Evolutionary conservation across 1,140 invertebrate species (phyloP), one percentile per base, ranked within the genome.

Genomic region (Diploscapter pachys): DNA sequence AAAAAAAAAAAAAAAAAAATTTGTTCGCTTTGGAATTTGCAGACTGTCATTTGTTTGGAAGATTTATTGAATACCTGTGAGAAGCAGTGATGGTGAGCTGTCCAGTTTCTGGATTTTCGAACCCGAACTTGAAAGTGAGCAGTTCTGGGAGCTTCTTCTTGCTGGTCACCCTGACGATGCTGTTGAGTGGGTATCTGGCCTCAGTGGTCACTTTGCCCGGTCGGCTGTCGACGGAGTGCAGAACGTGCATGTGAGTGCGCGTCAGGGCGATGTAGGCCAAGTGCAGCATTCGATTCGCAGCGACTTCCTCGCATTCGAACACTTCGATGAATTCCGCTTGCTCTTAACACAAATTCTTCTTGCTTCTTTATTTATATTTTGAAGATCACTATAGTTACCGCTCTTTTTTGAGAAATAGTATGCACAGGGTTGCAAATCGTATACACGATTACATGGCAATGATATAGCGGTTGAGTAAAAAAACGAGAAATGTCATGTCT

Each of bases 111-210:
- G 91, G 81, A 90, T 66, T 89, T 64, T 90, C 90, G 52, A 90
- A 89, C 11, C 93, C 93, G 84, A 95, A 95, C 86, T 95, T 95
- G 85, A 97, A 96, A 3, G 95, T 97, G 75, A 98, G 96, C 73
- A 97, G 87, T 86, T 97, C 93, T 0, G 94, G 93, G 86, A 93
- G 91, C 71, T 91, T 90, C 85, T 96, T 95, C 85, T 94, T 94
- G 6, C 93, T 94, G 2, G 95, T 97, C 74, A 98, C 98, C 88
- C 94, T 95, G 9, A 96, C 92, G 80, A 98, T 93, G 57, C 91
- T 92, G 9, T 92, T 92, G 64, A 98, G 88, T 2, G 92, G 92
- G 55, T 93, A 89, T 77, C 92, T 90, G 0, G 93, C 92, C 79
- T 93, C 91, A 3, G 97, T 90, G 84, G 93, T 91, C 0, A 92